Evolutionary conservation across 2,888 invertebrate species (phyloP).

Genomic region (Tiliacea citrago): DNA sequence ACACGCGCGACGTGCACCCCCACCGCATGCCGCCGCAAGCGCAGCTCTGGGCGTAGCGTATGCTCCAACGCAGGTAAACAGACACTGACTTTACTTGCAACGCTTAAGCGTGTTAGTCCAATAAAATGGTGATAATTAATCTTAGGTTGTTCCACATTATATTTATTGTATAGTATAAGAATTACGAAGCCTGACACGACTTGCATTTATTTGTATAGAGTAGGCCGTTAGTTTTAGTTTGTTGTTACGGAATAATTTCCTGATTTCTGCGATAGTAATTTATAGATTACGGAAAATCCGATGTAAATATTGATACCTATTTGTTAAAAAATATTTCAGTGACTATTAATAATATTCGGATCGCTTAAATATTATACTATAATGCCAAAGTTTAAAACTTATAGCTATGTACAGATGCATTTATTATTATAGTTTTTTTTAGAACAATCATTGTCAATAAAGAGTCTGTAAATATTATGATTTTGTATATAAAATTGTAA

Average conservation of each 20-base stretch:
- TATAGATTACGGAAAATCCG: constrained; percentile 75
- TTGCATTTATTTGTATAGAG: constrained; percentile 84
- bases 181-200: constrained; percentile 68
- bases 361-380: constrained; percentile 74
- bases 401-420: constrained; percentile 87
- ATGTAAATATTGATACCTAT: constrained; percentile 78
- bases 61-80: constrained; percentile 92
- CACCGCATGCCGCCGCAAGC: constrained; percentile 92
- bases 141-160: constrained; percentile 83
- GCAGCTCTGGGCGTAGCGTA: constrained; percentile 95
- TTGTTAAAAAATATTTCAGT: constrained; percentile 67
- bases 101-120: constrained; percentile 90
- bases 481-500: constrained; percentile 86
- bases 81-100: constrained; percentile 84
- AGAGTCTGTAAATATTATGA: constrained; percentile 86
- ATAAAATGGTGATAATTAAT: constrained; percentile 88
- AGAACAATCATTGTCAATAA: constrained; percentile 75
- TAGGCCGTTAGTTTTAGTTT: constrained; percentile 78
- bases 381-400: constrained; percentile 90
- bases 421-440: constrained; percentile 81
- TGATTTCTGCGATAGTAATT: constrained; percentile 88
- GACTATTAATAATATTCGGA: constrained; percentile 66
- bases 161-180: constrained; percentile 82
- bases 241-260: constrained; percentile 84
- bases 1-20: constrained; percentile 84